These are phyloP conservation scores for Aspidiotus rigidus DNA, from an alignment of 2,888 invertebrate species.

Conservation along the genomic window DNA sequence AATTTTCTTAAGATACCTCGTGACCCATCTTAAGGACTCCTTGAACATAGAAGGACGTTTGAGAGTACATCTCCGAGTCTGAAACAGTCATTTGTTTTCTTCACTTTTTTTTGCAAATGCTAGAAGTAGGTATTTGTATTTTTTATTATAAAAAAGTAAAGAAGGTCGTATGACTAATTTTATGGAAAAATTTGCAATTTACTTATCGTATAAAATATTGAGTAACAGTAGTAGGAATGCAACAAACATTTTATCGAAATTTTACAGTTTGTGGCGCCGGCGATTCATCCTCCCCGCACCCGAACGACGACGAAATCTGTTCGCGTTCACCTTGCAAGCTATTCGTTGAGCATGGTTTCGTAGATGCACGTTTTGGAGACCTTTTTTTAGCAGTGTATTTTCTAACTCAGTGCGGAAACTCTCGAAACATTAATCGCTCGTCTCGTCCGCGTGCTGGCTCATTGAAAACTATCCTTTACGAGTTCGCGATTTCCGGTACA, in stretches of 20 bases:
- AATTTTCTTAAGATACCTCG: no score
- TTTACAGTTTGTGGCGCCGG: background rate
- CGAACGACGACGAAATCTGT: background rate
- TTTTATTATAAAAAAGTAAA: no score
- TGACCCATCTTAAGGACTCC: no score
- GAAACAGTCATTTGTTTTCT: no score
- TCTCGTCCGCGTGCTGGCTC: background rate
- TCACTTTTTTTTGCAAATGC: no score
- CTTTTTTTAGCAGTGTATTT: background rate
- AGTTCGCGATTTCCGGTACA: background rate
- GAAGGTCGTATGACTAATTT: no score
- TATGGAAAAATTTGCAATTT: no score
- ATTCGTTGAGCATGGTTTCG: background rate
- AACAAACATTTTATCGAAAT: background rate
- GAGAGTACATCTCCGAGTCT: no score
- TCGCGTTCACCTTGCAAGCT: background rate
- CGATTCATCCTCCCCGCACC: background rate
- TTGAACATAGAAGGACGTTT: no score
- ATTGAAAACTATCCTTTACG: background rate
- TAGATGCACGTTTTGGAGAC: background rate
- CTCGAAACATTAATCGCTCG: slow-evolving; percentile 2
- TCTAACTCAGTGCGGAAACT: slow-evolving; percentile 1
- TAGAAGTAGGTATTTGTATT: no score
- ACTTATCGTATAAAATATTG: no score
- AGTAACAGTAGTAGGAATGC: background rate